Percentiles rank a stretch among this genome's conserved stretches.
Evolutionary conservation across 92 coral and sea anemone genomes (phyloP).

Genomic region (Zoanthus gigantus): DNA sequence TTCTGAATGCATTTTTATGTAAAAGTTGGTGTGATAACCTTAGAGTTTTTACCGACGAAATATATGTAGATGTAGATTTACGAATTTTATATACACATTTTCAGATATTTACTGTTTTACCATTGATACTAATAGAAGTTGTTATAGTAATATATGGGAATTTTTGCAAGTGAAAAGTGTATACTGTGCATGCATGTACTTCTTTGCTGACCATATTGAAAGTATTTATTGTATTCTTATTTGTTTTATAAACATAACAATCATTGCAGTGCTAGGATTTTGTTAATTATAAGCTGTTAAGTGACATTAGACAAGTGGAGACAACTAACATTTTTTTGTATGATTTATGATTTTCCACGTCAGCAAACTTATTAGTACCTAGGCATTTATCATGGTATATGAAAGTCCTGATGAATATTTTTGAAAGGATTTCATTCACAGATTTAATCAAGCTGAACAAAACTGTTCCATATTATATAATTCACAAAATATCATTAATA

Average conservation of each 20-base stretch:
- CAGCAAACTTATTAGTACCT: background rate
- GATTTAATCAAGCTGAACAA: background rate
- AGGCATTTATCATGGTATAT: background rate
- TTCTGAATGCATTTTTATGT: too few species aligned
- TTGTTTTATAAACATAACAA: background rate
- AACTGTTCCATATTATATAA: background rate
- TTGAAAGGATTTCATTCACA: background rate
- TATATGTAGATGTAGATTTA: too few species aligned
- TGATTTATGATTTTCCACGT: background rate
- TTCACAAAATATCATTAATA: too few species aligned
- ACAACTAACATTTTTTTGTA: background rate
- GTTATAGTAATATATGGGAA: background rate
- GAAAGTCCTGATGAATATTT: background rate
- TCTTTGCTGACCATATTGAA: background rate
- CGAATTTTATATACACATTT: too few species aligned
- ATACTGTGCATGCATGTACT: too few species aligned
- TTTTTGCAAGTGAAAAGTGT: background rate
- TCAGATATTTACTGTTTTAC: too few species aligned
- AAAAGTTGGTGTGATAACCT: too few species aligned
- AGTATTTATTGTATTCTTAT: background rate
- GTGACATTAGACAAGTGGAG: background rate
- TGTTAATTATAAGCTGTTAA: constrained; percentile 7
- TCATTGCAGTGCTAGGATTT: background rate
- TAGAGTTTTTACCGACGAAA: too few species aligned
- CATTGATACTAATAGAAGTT: too few species aligned